Conservation (phyloP, 2,888 invertebrate species). For the Nezara viridula region DNA sequence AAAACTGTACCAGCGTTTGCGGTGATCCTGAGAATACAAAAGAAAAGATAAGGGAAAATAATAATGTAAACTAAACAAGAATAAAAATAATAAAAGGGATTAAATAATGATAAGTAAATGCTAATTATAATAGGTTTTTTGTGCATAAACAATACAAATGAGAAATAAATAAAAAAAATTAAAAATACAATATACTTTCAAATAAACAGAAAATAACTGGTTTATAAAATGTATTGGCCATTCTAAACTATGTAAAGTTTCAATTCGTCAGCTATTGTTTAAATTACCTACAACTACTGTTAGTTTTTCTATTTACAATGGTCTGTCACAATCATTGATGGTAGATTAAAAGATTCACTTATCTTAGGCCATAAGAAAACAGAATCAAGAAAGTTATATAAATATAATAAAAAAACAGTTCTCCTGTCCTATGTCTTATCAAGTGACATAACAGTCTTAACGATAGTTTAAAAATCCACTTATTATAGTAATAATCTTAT, state of each 20-base stretch:
- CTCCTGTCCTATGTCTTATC: no score
- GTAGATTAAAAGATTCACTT: no score
- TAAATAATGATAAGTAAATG: not conserved
- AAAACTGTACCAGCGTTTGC: conserved; percentile 62
- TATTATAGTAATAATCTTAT: no score
- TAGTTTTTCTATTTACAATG: not conserved
- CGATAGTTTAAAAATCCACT: no score
- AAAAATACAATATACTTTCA: not conserved
- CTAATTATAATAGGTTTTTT: not conserved
- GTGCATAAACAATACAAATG: not conserved
- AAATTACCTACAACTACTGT: not conserved
- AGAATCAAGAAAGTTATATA: no score
- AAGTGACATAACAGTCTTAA: no score
- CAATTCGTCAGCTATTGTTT: not conserved
- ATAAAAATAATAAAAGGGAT: not conserved
- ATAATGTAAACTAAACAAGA: not conserved
- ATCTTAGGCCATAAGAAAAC: no score
- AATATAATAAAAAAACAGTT: no score
- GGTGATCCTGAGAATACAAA: conserved; percentile 50
- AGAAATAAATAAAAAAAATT: conserved; percentile 19
- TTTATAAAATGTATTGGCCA: not conserved
- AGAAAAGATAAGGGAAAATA: conserved; percentile 41
- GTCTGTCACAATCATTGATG: not conserved
- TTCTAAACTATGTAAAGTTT: not conserved
- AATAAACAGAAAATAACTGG: not conserved